Percentiles rank a stretch among this genome's conserved stretches.
Evolutionary conservation across 2,797 vertebrate species (phyloP).

Genomic region (Dallia pectoralis): DNA sequence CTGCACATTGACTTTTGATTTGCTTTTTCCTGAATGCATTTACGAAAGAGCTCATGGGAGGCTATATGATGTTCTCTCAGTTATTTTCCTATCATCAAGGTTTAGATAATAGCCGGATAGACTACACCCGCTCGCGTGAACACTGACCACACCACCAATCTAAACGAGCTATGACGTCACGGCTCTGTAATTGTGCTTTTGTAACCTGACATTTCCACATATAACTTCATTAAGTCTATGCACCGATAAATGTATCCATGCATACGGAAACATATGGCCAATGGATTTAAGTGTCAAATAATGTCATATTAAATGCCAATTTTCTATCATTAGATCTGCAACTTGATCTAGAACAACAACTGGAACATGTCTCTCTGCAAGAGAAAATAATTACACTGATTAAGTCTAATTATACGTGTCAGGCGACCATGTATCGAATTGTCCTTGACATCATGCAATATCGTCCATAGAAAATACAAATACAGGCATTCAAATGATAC

Average conservation of each 20-base stretch:
- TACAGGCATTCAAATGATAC: slow-evolving; percentile 66
- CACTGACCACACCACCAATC: slow-evolving; percentile 1
- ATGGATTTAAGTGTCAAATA: slow-evolving; percentile 80
- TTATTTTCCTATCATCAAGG: background rate
- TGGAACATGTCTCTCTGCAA: slow-evolving; percentile 80
- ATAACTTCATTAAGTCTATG: slow-evolving; percentile 30
- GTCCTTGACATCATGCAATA: slow-evolving; percentile 73
- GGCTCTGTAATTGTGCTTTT: slow-evolving; percentile 10
- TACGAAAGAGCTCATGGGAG: background rate
- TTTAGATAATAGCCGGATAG: background rate
- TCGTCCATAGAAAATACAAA: slow-evolving; percentile 66
- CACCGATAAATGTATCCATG: slow-evolving; percentile 25
- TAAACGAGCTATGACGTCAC: background rate
- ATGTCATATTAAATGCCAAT: slow-evolving; percentile 81
- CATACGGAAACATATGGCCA: slow-evolving; percentile 73
- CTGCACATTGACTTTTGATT: background rate
- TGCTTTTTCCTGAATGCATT: background rate
- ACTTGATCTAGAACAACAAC: slow-evolving; percentile 85
- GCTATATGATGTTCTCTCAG: background rate
- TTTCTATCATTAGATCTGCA: slow-evolving; percentile 85
- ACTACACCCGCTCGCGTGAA: background rate
- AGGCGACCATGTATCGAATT: slow-evolving; percentile 79
- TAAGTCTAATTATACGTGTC: slow-evolving; percentile 82
- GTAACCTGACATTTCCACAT: slow-evolving; percentile 12
- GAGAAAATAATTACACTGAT: slow-evolving; percentile 84